A percentile compares a stretch with the other conserved stretches of the same genome.
These are phyloP conservation scores for Sesamia nonagrioides DNA, from an alignment of 1,140 invertebrate genomes.

Conservation along the genomic window DNA sequence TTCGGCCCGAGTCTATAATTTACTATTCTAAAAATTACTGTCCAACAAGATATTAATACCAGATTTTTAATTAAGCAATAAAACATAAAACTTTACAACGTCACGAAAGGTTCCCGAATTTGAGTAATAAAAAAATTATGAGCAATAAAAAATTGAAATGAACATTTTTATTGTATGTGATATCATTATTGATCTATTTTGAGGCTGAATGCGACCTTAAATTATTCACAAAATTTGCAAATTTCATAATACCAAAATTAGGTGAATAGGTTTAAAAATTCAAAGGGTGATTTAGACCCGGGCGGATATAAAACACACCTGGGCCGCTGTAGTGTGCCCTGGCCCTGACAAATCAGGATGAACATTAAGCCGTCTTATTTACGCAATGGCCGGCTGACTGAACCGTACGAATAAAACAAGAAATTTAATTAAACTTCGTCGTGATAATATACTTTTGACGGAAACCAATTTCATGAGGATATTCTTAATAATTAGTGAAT, in stretches of 20 bases:
- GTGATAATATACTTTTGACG: slow-evolving; percentile 29
- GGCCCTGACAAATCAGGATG: slow-evolving; percentile 50
- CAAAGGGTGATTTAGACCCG: slow-evolving; percentile 39
- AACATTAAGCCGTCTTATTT: slow-evolving; percentile 50
- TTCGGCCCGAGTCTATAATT: slow-evolving; percentile 13
- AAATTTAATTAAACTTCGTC: slow-evolving; percentile 53
- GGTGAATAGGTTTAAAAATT: slow-evolving; percentile 46
- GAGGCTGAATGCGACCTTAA: slow-evolving; percentile 15
- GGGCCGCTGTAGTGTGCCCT: slow-evolving; percentile 3
- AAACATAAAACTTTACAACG: slow-evolving; percentile 23
- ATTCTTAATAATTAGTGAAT: slow-evolving; percentile 26
- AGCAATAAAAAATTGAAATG: slow-evolving; percentile 20
- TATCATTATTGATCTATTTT: slow-evolving; percentile 30
- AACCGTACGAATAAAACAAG: slow-evolving; percentile 46
- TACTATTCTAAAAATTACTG: slow-evolving; percentile 42
- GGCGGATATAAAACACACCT: slow-evolving; percentile 41
- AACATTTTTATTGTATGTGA: slow-evolving; percentile 9
- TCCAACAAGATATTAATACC: slow-evolving; percentile 16
- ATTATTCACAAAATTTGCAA: slow-evolving; percentile 26
- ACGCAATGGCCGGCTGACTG: slow-evolving; percentile 35
- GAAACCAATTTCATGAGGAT: slow-evolving; percentile 25
- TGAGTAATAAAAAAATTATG: slow-evolving; percentile 33
- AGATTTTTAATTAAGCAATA: slow-evolving; percentile 42
- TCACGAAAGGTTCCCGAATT: slow-evolving; percentile 33
- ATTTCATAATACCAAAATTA: background rate